Evolutionary conservation across 1,140 invertebrate species (phyloP), one percentile per base, ranked within the genome.

Genomic region (Drepana arcuata): DNA sequence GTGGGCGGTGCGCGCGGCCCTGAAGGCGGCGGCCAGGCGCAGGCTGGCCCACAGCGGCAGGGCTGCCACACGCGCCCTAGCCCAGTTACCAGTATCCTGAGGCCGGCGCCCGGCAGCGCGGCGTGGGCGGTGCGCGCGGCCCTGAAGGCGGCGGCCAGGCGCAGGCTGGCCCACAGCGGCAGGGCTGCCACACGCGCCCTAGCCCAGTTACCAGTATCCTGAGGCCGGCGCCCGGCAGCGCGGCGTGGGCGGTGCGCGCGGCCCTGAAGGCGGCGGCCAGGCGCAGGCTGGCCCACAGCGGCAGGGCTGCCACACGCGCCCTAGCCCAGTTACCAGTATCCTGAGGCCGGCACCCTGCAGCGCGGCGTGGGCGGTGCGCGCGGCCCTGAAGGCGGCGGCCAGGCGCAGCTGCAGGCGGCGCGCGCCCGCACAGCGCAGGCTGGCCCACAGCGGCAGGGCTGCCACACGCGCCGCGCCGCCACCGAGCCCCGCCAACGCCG

Each of bases 401-500:
- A 97, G 87, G 14, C 91, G 86, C 15, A 87, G 83, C 13, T 91
- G 86, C 14, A 96, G 88, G 0, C 89, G 88, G 47, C 93, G 90
- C 31, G 90, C 87, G n/a, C 95, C 95, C 4, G 90, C 75, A 16
- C 86, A 88, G 55, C 94, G 92, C 16, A 96, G 45, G 29, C 53
- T 49, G 23, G 92, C 88, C 95, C 95, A 97, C 27, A 96, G 66
- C 1, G 95, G 92, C 15, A 97, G 83, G 25, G 92, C 91, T 7
- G 89, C 88, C 9, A 96, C 80, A 35, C 91, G 86, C 37, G 88
- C 83, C 0, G 85, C 84, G 16, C 60, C 52, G n/a, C 70, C 84
- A 72, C 88, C 74, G 36, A 94, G 86, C 35, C 93, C 92, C 1
- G 92, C 91, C 33, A 92, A 84, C 50, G 91, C 86, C 0, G 91